Evolutionary conservation across 2,888 invertebrate genomes (phyloP), one percentile per base, ranked within the genome.

Genomic region (Pherbina coryleti): DNA sequence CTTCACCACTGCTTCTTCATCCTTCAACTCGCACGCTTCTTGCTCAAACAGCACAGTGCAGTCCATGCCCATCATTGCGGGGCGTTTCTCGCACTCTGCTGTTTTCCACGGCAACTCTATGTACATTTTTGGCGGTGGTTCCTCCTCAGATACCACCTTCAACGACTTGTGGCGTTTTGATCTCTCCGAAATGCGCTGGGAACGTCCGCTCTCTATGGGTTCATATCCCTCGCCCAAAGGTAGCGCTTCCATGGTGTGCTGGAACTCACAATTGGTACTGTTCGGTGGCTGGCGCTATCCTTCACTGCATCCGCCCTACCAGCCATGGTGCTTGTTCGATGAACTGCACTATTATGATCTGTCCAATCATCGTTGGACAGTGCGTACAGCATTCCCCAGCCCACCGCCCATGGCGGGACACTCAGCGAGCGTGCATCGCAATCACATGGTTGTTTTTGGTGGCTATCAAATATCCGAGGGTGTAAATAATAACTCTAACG

Each of bases 241-340:
- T 72, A 97, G 97, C 88, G 97, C 98, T 49, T 95, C 97, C 22
- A 93, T 98, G 93, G 94, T 97, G n/a, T 92, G 93, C 82, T 95
- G 97, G 90, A 93, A 94, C 83, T 94, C 96, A 84, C 93, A 92
- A 82, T 91, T 98, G 82, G 92, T 97, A 80, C 91, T 99, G 74
- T 98, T 97, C 91, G 98, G 98, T 62, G 98, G 98, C 7, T 98
- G 97, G 97, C 95, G 97, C 14, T 96, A 97, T 90, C 97, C 97
- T 31, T 95, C 97, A 81, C 91, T 95, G 77, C 93, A 96, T 89
- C 96, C 97, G 71, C 92, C 95, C 69, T 94, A 95, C 88, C 96
- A 96, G 89, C 95, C 93, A 83, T 95, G 96, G 91, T 94, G 95
- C 83, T 92, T 98, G 88, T 98, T 97, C 88, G 96, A 96, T 89